Evolutionary conservation across 2,113 vertebrate genomes (phyloP), one percentile per base, ranked within the genome.

Genomic region (Boulengeromyrus knoepffleri): DNA sequence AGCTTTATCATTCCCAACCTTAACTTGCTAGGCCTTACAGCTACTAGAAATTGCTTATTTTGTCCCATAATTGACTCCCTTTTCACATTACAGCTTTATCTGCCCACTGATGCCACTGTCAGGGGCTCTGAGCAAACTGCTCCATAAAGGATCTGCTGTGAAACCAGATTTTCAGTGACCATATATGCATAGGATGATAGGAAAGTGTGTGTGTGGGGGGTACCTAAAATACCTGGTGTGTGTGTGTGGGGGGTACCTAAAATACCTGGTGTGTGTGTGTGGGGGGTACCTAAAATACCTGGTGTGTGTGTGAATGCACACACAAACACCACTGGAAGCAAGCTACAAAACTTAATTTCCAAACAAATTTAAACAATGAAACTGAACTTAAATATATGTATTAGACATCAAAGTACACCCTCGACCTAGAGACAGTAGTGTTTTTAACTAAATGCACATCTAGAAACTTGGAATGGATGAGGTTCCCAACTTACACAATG

Each of bases 401-500:
- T 70, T 31, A 70, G 24, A 70, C 9, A 42, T 83, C 36, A 45
- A 84, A 42, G 80, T 39, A 84, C 39, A 45, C 80, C 8, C 36
- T 46, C n/a, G 2, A 31, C 1, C 53, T 24, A 66, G 9, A 70
- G 27, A 15, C 27, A 56, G 53, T 56, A 21, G 5, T 56, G 15
- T 53, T 58, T 5, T 10, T 52, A 12, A 31, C 9, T n/a, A 62
- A 70, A 70, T 1, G 15, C 52, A 53, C 17, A 53, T 53, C 15
- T 53, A 53, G 58, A 27, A 66, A 10, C 45, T n/a, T 46, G 17
- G 36, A 84, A 84, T 85, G 24, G 21, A 12, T 7, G 24, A 85
- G 45, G 31, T 27, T 13, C 36, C 52, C 52, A 62, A 98, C 98
- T 99, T 96, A 99, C 99, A 99, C 99, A 93, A 99, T 99, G 88